Base-by-base conservation (phyloP, 2,888 invertebrate genomes). In the Thecocarcelia acutangulata region DNA sequence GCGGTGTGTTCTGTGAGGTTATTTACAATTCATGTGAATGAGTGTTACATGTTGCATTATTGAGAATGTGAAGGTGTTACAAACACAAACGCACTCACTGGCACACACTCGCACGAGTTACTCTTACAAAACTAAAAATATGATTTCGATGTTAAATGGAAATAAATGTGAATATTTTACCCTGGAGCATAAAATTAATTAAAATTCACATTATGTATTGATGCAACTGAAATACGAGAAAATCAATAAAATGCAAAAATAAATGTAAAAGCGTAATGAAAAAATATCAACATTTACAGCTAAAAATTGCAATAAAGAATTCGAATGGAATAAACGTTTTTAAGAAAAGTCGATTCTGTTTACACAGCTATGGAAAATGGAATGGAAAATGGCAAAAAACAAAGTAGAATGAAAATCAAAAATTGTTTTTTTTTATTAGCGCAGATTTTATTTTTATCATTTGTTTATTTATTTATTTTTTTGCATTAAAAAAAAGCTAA, bases 181-280 rank as follows among this genome's bases (percentile, higher is more conserved):
- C 72, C 78, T 50, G 12, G 28, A 66, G 78, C 72, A 59, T 66
- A 66, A 72, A 61, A 66, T 72, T 78, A 72, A 72, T 78, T 72
- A 72, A 78, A 66, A 64, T 63, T 52, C 44, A 64, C 46, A 73
- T 64, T 63, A 56, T 54, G 15, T 19, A 52, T 56, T 52, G 54
- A 61, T 54, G 42, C 19, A 52, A 61, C 13, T 15, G 28, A 58
- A 54, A 66, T 24, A 12, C 56, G 19, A 44, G 40, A 21, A 61
- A 72, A 61, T 61, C 48, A 74, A 74, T 74, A 64, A 12, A 12
- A 15, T 64, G 63, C 28, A 21, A 46, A 59, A 59, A 21, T 37
- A 19, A 59, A 40, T 48, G 21, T 28, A 24, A 37, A n/a, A 44
- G 5, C 44, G 4, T 17, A 42, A 52, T 40, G 21, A 21, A 17